Conservation (phyloP, 1,140 invertebrate species). For the Temnothorax nylanderi region DNA sequence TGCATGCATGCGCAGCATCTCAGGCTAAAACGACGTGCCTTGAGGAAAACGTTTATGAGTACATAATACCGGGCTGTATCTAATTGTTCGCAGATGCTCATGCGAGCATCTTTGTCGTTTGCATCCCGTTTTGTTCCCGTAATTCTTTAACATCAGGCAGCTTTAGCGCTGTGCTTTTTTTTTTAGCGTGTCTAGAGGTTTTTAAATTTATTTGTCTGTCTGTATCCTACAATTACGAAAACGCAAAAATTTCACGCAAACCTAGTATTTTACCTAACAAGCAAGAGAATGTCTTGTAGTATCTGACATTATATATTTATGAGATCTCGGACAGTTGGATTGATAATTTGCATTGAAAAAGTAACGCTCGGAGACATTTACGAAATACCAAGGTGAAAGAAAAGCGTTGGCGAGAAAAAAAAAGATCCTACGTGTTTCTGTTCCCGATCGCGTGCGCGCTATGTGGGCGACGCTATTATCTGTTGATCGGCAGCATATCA, state of each 20-base stretch:
- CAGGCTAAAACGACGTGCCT: conserved; percentile 32
- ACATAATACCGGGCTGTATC: background rate
- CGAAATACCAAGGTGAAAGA: conserved; percentile 40
- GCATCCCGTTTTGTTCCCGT: background rate
- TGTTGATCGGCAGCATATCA: conserved; percentile 32
- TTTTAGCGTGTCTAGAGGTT: background rate
- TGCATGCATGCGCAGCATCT: conserved; percentile 9
- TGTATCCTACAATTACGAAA: background rate
- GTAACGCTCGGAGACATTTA: background rate
- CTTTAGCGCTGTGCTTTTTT: background rate
- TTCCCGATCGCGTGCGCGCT: conserved; percentile 9
- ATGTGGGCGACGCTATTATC: conserved; percentile 64
- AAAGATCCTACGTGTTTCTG: conserved; percentile 43
- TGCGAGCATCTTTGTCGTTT: background rate
- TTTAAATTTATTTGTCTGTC: background rate
- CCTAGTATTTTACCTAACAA: background rate
- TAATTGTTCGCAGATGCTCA: conserved; percentile 65
- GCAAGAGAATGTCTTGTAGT: background rate
- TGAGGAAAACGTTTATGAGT: conserved; percentile 23
- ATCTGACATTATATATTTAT: conserved; percentile 28
- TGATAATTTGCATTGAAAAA: conserved; percentile 18
- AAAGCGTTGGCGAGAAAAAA: conserved; percentile 29
- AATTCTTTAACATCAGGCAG: conserved; percentile 14
- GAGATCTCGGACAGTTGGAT: background rate
- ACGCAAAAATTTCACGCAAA: background rate